phyloP scores from a whole-genome alignment of 2,797 vertebrate species.

The Gymnodraco acuticeps region DNA sequence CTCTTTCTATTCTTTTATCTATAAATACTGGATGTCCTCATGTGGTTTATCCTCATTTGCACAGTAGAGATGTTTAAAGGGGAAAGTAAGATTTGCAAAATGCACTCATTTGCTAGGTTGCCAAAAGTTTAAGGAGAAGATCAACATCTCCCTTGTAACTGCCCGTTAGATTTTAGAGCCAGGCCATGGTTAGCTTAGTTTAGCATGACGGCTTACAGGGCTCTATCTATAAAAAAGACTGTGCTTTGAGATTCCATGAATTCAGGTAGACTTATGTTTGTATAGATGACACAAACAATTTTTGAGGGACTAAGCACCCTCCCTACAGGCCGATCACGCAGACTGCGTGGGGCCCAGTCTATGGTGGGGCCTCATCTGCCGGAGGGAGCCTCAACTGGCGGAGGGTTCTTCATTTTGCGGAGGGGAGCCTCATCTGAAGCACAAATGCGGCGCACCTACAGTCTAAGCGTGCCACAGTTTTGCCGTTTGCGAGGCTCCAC shows the following conservation, averaged over 20 bases:
- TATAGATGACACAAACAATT: neutral
- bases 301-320: neutral
- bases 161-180: neutral
- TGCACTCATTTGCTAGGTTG: neutral
- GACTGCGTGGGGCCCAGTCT: no score
- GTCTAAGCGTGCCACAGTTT: no score
- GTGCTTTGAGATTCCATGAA: neutral
- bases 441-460: no score
- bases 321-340: no score
- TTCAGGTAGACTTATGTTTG: neutral
- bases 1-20: slow-evolving; percentile 9
- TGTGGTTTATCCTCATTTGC: neutral
- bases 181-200: neutral
- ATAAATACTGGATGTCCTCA: neutral
- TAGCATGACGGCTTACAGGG: neutral
- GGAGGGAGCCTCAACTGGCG: no score
- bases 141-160: neutral
- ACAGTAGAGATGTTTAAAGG: slow-evolving; percentile 15
- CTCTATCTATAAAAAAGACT: neutral
- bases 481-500: no score
- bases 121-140: neutral
- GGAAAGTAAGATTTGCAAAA: slow-evolving; percentile 9
- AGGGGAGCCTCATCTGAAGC: no score
- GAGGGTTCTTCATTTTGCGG: no score
- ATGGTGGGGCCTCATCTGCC: no score